A percentile compares a stretch with the other conserved stretches of the same genome.
Evolutionary conservation across 1,140 invertebrate genomes (phyloP).

Genomic region (Zaprionus nigranus): DNA sequence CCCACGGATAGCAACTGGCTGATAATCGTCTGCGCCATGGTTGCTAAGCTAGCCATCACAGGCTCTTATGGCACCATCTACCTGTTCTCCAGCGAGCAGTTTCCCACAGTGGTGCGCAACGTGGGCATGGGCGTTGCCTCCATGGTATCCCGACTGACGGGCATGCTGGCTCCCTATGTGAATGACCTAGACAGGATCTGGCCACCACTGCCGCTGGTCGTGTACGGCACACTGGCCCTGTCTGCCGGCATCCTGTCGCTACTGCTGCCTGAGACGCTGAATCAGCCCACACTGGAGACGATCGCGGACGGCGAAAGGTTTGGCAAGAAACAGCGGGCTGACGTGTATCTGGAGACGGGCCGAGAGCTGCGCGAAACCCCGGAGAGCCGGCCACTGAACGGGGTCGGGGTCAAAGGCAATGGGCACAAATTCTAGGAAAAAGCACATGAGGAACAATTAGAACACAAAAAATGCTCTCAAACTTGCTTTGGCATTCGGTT

Average conservation of each 20-base stretch:
- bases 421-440: constrained; percentile 53
- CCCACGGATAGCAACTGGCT: constrained; percentile 87
- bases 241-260: constrained; percentile 88
- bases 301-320: constrained; percentile 90
- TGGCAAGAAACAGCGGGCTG: constrained; percentile 83
- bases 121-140: constrained; percentile 91
- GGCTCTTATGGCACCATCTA: constrained; percentile 92
- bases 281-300: constrained; percentile 90
- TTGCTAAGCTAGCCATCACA: constrained; percentile 93
- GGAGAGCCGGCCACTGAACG: constrained; percentile 64
- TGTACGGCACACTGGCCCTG: constrained; percentile 89
- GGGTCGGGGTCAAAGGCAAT: constrained; percentile 42
- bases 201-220: constrained; percentile 89
- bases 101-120: constrained; percentile 93
- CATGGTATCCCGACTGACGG: constrained; percentile 91
- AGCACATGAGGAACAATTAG: not conserved
- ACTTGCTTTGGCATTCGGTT: constrained; percentile 1
- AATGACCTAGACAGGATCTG: constrained; percentile 88
- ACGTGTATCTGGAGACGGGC: constrained; percentile 63
- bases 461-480: not conserved
- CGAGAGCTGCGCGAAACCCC: constrained; percentile 41
- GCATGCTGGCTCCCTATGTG: constrained; percentile 90
- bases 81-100: constrained; percentile 92
- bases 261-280: constrained; percentile 91
- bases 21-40: constrained; percentile 89